Conservation (phyloP, 2,888 invertebrate species). For the Phania funesta region DNA sequence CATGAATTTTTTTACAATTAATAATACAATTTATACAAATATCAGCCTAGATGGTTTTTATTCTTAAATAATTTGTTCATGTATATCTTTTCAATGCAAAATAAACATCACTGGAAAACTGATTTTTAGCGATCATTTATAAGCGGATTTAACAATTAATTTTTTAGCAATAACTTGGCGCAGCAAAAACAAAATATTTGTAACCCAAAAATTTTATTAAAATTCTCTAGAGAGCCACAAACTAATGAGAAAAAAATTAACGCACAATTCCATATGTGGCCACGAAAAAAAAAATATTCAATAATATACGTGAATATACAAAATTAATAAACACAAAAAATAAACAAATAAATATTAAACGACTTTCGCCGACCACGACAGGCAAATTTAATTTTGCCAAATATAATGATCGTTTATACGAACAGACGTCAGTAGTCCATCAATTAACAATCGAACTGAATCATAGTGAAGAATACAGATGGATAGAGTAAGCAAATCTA, state of each 20-base stretch:
- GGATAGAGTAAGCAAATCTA: slow-evolving; percentile 21
- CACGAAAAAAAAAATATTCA: slow-evolving; percentile 21
- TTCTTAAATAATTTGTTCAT: slow-evolving; percentile 13
- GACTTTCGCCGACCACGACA: slow-evolving; percentile 14
- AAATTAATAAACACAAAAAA: background rate
- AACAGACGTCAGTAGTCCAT: slow-evolving; percentile 59
- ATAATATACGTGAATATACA: slow-evolving; percentile 42
- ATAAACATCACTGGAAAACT: slow-evolving; percentile 4
- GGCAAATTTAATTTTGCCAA: slow-evolving; percentile 8
- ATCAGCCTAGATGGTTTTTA: slow-evolving; percentile 42
- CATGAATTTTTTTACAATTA: background rate
- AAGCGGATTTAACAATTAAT: slow-evolving; percentile 36
- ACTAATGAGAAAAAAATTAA: slow-evolving; percentile 37
- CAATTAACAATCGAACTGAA: slow-evolving; percentile 58
- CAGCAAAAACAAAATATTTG: slow-evolving; percentile 10
- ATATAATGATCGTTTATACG: slow-evolving; percentile 21
- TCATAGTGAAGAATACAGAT: slow-evolving; percentile 26
- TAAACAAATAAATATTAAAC: slow-evolving; percentile 25
- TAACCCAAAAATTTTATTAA: slow-evolving; percentile 19
- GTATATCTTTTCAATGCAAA: background rate
- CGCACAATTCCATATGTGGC: slow-evolving; percentile 53
- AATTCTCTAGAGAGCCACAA: slow-evolving; percentile 25
- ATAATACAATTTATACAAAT: slow-evolving; percentile 30
- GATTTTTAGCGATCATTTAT: slow-evolving; percentile 28
- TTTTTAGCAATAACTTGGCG: slow-evolving; percentile 44